phyloP scores from a whole-genome alignment of 2,113 vertebrate genomes.

The Panthera uncia region DNA sequence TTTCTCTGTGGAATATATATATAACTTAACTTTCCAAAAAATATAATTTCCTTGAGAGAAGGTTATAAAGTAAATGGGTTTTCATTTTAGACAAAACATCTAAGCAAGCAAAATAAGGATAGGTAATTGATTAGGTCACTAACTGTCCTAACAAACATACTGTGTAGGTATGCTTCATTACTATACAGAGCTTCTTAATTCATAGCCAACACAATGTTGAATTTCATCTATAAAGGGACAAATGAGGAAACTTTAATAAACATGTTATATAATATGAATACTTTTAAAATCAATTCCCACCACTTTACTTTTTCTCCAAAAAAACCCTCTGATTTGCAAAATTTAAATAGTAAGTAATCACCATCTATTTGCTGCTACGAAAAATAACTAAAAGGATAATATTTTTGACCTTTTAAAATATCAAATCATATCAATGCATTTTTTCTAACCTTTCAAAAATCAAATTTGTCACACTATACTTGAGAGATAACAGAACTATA shows the following conservation, averaged over 20 bases:
- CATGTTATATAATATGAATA: not conserved
- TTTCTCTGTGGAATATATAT: not conserved
- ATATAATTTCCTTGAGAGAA: not conserved
- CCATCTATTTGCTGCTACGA: slow-evolving; percentile 32
- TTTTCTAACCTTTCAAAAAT: slow-evolving; percentile 75
- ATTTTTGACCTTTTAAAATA: slow-evolving; percentile 73
- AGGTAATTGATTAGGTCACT: not conserved
- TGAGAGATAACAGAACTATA: slow-evolving; percentile 46
- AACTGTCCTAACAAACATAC: not conserved
- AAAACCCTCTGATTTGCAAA: slow-evolving; percentile 26
- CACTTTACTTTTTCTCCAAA: not conserved
- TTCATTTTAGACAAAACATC: not conserved
- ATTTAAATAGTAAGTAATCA: slow-evolving; percentile 32
- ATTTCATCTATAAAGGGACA: not conserved
- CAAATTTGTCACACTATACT: slow-evolving; percentile 55
- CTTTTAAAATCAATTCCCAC: slow-evolving; percentile 32
- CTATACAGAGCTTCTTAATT: not conserved
- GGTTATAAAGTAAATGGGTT: not conserved
- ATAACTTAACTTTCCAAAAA: not conserved
- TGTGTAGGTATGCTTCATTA: not conserved
- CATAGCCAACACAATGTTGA: not conserved
- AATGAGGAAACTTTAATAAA: not conserved
- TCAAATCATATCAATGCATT: slow-evolving; percentile 42
- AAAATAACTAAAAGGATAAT: slow-evolving; percentile 49
- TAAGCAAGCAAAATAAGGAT: not conserved